Evolutionary conservation across 2,888 invertebrate species (phyloP).

Genomic region (Watsonalla cultraria): DNA sequence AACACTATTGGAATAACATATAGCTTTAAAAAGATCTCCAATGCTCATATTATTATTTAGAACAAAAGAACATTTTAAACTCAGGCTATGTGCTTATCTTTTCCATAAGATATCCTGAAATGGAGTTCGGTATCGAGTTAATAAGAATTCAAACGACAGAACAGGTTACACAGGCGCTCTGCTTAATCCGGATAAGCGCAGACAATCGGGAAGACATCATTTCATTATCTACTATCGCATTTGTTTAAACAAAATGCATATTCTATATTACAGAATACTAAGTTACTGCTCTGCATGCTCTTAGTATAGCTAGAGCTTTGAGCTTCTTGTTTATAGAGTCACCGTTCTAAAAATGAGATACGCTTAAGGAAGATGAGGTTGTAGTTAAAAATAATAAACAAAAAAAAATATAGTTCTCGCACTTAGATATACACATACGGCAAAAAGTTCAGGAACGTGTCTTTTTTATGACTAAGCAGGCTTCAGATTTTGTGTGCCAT

Average conservation of each 20-base stretch:
- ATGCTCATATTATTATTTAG: background rate
- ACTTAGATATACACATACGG: too few relatives aligned
- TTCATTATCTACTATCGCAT: conserved; percentile 54
- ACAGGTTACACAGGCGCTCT: conserved; percentile 58
- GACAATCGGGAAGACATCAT: conserved; percentile 49
- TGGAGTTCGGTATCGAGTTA: conserved; percentile 30
- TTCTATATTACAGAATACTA: conserved; percentile 6
- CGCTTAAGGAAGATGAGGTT: too few relatives aligned
- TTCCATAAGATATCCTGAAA: conserved; percentile 34
- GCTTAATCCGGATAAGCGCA: conserved; percentile 54
- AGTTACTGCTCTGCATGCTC: conserved; percentile 8
- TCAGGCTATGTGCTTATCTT: conserved; percentile 48
- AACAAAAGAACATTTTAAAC: background rate
- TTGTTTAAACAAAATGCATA: conserved; percentile 47
- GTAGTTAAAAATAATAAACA: too few relatives aligned
- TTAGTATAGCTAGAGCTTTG: background rate
- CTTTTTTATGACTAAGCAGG: too few relatives aligned
- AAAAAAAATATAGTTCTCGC: too few relatives aligned
- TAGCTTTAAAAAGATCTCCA: too few relatives aligned
- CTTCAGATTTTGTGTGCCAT: too few relatives aligned
- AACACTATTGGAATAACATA: too few relatives aligned
- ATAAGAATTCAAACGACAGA: conserved; percentile 53
- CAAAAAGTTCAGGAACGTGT: too few relatives aligned
- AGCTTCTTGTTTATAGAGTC: too few relatives aligned
- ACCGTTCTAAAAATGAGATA: too few relatives aligned